A percentile compares a stretch with the other conserved stretches of the same genome.
phyloP scores from a whole-genome alignment of 2,888 invertebrate species.

The Philaethria dido region DNA sequence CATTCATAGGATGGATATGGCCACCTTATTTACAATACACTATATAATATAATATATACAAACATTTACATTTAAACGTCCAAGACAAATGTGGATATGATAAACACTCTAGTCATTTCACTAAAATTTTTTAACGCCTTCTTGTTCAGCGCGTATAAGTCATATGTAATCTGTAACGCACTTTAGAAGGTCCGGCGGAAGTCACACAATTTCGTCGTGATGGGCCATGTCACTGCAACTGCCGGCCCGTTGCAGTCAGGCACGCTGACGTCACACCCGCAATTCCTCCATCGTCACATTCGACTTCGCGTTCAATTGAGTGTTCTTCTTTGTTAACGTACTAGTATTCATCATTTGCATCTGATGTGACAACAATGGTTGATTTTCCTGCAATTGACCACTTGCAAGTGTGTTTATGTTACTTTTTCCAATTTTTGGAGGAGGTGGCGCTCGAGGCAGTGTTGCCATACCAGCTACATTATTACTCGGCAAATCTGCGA shows the following conservation, averaged over 20 bases:
- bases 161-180: constrained; percentile 76
- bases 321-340: constrained; percentile 90
- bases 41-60: constrained; percentile 58
- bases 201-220: constrained; percentile 82
- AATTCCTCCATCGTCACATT: constrained; percentile 90
- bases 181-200: constrained; percentile 81
- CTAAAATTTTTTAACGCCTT: constrained; percentile 45
- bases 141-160: constrained; percentile 43
- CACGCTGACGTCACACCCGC: constrained; percentile 90
- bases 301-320: constrained; percentile 85
- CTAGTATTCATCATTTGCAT: constrained; percentile 91
- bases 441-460: constrained; percentile 89
- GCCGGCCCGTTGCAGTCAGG: constrained; percentile 82
- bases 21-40: constrained; percentile 58
- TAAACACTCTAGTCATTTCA: constrained; percentile 39
- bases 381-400: constrained; percentile 86
- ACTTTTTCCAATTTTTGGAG: constrained; percentile 87
- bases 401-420: constrained; percentile 84
- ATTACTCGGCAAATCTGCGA: constrained; percentile 90
- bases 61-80: constrained; percentile 59
- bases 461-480: constrained; percentile 83
- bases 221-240: constrained; percentile 81
- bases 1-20: constrained; percentile 74
- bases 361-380: constrained; percentile 88
- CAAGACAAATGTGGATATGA: constrained; percentile 26